phyloP scores from a whole-genome alignment of 2,113 vertebrate species.

The Solea senegalensis region DNA sequence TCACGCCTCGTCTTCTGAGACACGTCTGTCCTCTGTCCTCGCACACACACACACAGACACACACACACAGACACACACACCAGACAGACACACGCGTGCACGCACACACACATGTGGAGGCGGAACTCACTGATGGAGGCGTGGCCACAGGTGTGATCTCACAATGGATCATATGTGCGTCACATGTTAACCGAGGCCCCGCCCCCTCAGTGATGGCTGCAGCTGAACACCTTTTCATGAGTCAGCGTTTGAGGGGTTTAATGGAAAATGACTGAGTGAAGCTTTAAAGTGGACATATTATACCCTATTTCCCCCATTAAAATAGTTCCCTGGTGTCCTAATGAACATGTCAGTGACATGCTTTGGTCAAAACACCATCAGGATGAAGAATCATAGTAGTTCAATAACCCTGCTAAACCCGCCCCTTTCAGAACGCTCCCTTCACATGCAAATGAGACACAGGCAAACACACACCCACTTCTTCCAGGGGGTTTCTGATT shows the following conservation, averaged over 20 bases:
- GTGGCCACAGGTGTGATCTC: constrained; percentile 45
- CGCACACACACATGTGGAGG: background rate
- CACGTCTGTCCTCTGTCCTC: background rate
- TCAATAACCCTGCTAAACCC: too few relatives aligned
- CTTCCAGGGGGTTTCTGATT: too few relatives aligned
- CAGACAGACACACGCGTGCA: background rate
- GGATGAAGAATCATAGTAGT: too few relatives aligned
- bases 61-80: background rate
- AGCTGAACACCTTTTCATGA: constrained; percentile 12
- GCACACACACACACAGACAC: background rate
- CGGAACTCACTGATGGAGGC: too few relatives aligned
- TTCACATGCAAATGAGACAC: too few relatives aligned
- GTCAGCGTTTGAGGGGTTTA: constrained; percentile 11
- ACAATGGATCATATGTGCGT: constrained; percentile 45
- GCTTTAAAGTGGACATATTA: too few relatives aligned
- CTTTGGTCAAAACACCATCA: too few relatives aligned
- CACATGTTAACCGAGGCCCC: constrained; percentile 39
- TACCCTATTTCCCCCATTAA: too few relatives aligned
- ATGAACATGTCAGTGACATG: too few relatives aligned
- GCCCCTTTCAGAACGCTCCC: too few relatives aligned
- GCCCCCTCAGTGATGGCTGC: background rate
- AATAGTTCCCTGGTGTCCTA: too few relatives aligned
- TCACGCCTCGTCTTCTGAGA: constrained; percentile 7
- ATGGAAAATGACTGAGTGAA: constrained; percentile 3
- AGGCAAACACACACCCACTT: too few relatives aligned